Evolutionary conservation across 2,888 invertebrate species (phyloP), one percentile per base, ranked within the genome.

Genomic region (Diarsia dahlii): DNA sequence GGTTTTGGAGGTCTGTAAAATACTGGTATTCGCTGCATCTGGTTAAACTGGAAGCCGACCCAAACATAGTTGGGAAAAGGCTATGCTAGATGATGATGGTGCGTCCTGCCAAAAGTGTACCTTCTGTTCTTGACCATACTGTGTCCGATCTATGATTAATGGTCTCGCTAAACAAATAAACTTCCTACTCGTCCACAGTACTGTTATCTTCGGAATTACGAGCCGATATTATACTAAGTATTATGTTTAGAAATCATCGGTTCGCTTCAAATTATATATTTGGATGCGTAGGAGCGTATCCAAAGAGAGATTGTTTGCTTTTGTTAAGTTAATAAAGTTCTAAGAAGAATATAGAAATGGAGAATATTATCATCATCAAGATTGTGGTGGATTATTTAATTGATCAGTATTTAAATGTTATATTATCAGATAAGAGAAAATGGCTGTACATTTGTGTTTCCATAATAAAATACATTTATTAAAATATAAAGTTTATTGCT

Each of bases 141-240:
- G 48, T 68, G 48, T 60, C 63, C 15, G 28, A 66, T 5, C 52
- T n/a, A 74, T 85, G 84, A 88, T 86, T 86, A 88, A 84, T 88
- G 63, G 76, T 79, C 69, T 78, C 62, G 74, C 82, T 84, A 80
- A 82, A 83, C 81, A 84, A 86, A 86, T 83, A 82, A 65, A 78
- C 81, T 66, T 79, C 76, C 74, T 76, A 68, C 78, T 78, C 76
- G 63, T 82, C 74, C 76, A 67, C 62, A 62, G 73, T 84, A 85
- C 85, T 66, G 85, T 87, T 82, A 87, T 71, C 74, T 74, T 69
- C 60, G 66, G 73, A 84, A 78, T 84, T 78, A 67, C 48, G 78
- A 75, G 20, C 70, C 56, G 74, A 78, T 78, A 78, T 85, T 74
- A 74, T 82, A 82, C 82, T 71, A 83, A 83, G 82, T 85, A 81